Conservation (phyloP, 2,888 invertebrate genomes). For the Conchocele bisecta region DNA sequence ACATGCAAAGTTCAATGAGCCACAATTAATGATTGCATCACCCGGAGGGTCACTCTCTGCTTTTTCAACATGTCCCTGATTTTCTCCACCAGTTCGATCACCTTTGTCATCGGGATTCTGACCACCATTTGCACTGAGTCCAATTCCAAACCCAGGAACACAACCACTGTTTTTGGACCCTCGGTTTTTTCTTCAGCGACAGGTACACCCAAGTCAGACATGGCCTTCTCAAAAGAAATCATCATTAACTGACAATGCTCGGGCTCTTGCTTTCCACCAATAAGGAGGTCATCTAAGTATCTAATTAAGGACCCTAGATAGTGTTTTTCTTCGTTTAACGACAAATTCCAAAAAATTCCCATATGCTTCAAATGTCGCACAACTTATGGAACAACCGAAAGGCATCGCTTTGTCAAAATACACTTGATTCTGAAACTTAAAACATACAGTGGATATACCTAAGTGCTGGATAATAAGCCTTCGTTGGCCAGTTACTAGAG, state of each 20-base stretch:
- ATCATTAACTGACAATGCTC: slow-evolving; percentile 10
- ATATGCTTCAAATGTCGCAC: slow-evolving; percentile 19
- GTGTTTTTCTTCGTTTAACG: not conserved
- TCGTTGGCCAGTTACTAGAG: no score
- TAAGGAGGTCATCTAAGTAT: slow-evolving; percentile 30
- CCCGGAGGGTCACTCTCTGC: slow-evolving; percentile 1
- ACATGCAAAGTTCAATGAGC: slow-evolving; percentile 1
- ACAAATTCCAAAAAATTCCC: slow-evolving; percentile 25
- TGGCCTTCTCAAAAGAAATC: slow-evolving; percentile 1
- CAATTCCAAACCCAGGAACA: slow-evolving; percentile 12
- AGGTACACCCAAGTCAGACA: not conserved
- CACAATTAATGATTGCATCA: slow-evolving; percentile 11
- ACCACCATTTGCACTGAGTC: slow-evolving; percentile 9
- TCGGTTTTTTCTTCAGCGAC: slow-evolving; percentile 21
- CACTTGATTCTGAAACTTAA: slow-evolving; percentile 17
- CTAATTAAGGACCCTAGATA: slow-evolving; percentile 4
- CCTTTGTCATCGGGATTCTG: not conserved
- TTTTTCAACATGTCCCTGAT: not conserved
- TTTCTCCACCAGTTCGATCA: not conserved
- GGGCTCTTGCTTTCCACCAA: slow-evolving; percentile 8
- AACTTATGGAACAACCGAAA: slow-evolving; percentile 27
- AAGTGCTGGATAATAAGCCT: no score
- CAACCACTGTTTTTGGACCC: slow-evolving; percentile 7
- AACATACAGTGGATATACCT: no score
- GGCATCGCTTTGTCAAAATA: slow-evolving; percentile 33